These are phyloP conservation scores for Tenthredo livida DNA, from an alignment of 2,888 invertebrate genomes.

Conservation along the genomic window DNA sequence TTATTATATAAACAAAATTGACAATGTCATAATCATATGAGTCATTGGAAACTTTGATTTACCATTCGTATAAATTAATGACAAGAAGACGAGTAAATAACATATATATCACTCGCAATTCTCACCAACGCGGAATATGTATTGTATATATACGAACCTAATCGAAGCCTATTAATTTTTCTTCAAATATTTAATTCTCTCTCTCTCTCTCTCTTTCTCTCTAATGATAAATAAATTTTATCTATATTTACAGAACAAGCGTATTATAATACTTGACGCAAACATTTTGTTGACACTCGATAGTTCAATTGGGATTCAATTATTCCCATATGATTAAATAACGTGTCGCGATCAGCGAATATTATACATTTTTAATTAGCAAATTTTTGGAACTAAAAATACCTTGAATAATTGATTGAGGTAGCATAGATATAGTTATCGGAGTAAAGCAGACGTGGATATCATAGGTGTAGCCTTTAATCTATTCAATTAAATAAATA, in stretches of 20 bases:
- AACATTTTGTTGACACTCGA: background rate
- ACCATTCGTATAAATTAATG: background rate
- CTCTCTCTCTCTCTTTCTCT: background rate
- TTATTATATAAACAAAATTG: background rate
- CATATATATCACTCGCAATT: background rate
- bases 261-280: background rate
- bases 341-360: too few species aligned
- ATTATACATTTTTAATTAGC: too few species aligned
- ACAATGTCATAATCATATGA: background rate
- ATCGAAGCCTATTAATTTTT: background rate
- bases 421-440: too few species aligned
- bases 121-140: background rate
- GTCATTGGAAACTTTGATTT: background rate
- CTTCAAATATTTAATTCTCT: background rate
- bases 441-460: too few species aligned
- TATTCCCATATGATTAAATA: background rate
- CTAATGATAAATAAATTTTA: background rate
- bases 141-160: background rate
- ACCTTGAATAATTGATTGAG: too few species aligned
- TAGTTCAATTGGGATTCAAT: background rate
- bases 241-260: background rate
- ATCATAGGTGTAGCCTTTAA: background rate
- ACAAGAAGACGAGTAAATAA: background rate
- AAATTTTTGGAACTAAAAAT: too few species aligned
- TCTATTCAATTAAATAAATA: background rate